Evolutionary conservation across 2,113 vertebrate species (phyloP).

Genomic region (Ancistrus triradiatus): DNA sequence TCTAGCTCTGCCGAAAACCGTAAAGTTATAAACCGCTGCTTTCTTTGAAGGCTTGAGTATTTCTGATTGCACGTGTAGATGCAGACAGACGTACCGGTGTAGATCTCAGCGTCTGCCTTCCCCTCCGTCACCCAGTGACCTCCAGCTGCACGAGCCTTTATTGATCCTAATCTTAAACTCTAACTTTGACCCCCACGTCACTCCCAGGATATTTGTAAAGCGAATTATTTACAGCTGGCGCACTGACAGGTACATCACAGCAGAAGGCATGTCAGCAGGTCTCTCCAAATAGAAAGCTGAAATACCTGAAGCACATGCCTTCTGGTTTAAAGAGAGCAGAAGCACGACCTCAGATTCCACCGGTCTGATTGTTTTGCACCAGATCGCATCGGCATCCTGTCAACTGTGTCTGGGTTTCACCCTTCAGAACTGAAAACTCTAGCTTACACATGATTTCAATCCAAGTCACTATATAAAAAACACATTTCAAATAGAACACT

Average conservation of each 20-base stretch:
- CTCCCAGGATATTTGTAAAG: slow-evolving; percentile 60
- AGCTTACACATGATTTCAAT: neutral
- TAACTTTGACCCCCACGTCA: slow-evolving; percentile 46
- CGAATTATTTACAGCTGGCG: slow-evolving; percentile 53
- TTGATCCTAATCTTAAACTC: slow-evolving; percentile 43
- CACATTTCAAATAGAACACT: no score
- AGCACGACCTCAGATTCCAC: slow-evolving; percentile 43
- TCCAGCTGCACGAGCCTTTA: slow-evolving; percentile 13
- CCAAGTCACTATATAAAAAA: neutral
- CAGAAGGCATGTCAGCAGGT: slow-evolving; percentile 60
- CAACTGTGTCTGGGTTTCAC: neutral
- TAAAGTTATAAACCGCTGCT: no score
- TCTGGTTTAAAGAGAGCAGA: slow-evolving; percentile 53
- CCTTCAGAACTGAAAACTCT: neutral
- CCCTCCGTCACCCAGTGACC: slow-evolving; percentile 15
- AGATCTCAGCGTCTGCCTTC: no score
- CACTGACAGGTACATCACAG: slow-evolving; percentile 61
- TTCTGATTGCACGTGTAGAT: no score
- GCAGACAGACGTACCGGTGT: no score
- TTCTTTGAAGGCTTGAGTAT: no score
- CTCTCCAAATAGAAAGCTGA: slow-evolving; percentile 61
- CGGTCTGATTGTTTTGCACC: slow-evolving; percentile 30
- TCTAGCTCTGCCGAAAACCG: no score
- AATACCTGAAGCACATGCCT: slow-evolving; percentile 58
- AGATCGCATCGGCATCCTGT: slow-evolving; percentile 6